Evolutionary conservation across 1,140 invertebrate species (phyloP).

Genomic region (Aphelinus certus): DNA sequence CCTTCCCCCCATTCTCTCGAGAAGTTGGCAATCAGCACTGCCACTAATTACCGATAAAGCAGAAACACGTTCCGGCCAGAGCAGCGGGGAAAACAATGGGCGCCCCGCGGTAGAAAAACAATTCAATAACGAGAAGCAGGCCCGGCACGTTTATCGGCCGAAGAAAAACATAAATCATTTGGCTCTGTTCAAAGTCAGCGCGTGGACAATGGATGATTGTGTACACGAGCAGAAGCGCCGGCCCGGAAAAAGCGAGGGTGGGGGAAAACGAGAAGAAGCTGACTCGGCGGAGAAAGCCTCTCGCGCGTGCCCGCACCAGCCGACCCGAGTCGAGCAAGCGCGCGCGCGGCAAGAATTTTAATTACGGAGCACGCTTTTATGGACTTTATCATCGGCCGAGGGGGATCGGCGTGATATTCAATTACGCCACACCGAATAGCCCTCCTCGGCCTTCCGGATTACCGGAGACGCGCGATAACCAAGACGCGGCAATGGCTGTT

Average conservation of each 20-base stretch:
- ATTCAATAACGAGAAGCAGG: not conserved
- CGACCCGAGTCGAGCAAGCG: too few species aligned
- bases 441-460: slow-evolving; percentile 4
- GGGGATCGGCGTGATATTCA: slow-evolving; percentile 6
- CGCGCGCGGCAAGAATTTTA: slow-evolving; percentile 29
- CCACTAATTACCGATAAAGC: too few species aligned
- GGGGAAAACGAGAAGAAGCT: not conserved
- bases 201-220: slow-evolving; percentile 4
- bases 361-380: slow-evolving; percentile 11
- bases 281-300: not conserved
- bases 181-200: not conserved
- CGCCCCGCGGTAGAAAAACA: not conserved
- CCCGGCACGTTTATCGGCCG: not conserved
- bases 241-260: not conserved
- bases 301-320: too few species aligned
- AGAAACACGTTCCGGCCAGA: too few species aligned
- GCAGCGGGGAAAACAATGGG: too few species aligned
- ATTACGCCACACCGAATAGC: slow-evolving; percentile 11
- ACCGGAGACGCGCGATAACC: not conserved
- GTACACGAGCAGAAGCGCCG: not conserved
- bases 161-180: slow-evolving; percentile 25
- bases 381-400: slow-evolving; percentile 18
- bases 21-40: too few species aligned
- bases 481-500: not conserved
- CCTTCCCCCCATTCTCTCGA: too few species aligned